Base-by-base conservation (phyloP, 2,113 vertebrate species). In the Ammodramus savannarum region DNA sequence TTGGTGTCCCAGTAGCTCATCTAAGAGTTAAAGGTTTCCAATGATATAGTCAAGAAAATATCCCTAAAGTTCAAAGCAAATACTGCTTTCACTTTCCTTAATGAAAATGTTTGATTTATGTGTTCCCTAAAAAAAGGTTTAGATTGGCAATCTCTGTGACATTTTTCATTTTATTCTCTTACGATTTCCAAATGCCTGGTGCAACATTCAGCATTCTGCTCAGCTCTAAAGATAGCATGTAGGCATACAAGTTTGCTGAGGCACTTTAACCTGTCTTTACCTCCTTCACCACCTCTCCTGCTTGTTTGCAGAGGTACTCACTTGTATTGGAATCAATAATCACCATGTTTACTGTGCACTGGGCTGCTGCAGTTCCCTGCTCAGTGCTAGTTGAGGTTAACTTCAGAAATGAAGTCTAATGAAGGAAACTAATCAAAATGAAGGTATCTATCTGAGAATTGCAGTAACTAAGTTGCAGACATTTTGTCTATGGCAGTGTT, bases 271-370 rank as follows among this genome's bases (percentile, higher is more conserved):
- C 6, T 38, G 25, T 31, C 38, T 88, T 63, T 72, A 32, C 61
- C 7, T 73, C 61, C 83, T 86, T 43, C 26, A 72, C 4, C 1
- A 1, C 14, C 22, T 59, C 19, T 73, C 32, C 69, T 38, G 23
- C 27, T 51, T 39, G 26, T 68, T 67, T 59, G 57, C 13, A 72
- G 83, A 43, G 79, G 51, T 38, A 20, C 10, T 68, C 31, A 43
- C 49, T 62, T 26, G 10, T 51, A 20, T 1, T 26, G 14, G 51
- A 71, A 85, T 3, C 13, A 31, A 17, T 0, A 0, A 23, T 15
- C 25, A 61, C 44, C 8, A 11, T 27, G 14, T 48, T 66, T 38
- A n/a, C 13, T 61, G 36, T 4, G 11, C 23, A 32, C 9, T 2
- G 4, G 11, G 36, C 26, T 6, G 12, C 39, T 72, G 39, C 32